Percentiles rank a stretch among this genome's conserved stretches.
Evolutionary conservation across 2,113 vertebrate genomes (phyloP).

Genomic region (Struthio camelus): DNA sequence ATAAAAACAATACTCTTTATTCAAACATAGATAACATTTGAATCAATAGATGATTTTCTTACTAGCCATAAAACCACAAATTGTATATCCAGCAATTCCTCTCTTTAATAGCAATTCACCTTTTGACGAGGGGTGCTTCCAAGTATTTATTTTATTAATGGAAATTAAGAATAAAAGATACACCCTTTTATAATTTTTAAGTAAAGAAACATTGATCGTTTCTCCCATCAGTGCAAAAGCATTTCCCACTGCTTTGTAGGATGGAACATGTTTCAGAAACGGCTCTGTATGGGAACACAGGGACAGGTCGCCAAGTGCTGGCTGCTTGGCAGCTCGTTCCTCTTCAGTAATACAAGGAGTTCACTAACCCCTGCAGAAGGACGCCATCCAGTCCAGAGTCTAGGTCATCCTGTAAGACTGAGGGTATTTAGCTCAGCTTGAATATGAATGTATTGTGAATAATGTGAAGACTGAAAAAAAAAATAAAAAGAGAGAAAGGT

Average conservation of each 20-base stretch:
- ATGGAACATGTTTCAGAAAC: neutral
- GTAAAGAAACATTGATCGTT: neutral
- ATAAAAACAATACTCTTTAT: neutral
- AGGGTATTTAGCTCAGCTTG: neutral
- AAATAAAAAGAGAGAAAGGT: neutral
- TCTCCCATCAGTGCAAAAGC: neutral
- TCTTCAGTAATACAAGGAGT: neutral
- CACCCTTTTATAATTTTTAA: neutral
- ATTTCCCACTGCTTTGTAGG: neutral
- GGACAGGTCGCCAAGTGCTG: fast-evolving
- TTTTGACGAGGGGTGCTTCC: neutral
- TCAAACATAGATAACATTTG: neutral
- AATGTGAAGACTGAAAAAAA: neutral
- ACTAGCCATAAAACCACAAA: neutral
- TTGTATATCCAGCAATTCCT: neutral
- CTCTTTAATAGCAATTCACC: neutral
- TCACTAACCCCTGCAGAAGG: neutral
- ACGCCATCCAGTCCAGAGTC: neutral
- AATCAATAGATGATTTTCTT: neutral
- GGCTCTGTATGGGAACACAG: neutral
- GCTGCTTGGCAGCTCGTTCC: neutral
- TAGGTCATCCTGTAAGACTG: neutral
- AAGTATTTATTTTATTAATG: neutral
- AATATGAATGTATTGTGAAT: neutral
- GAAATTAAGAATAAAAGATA: neutral